Conservation (phyloP, 2,888 invertebrate species). For the Drosophila picticornis region DNA sequence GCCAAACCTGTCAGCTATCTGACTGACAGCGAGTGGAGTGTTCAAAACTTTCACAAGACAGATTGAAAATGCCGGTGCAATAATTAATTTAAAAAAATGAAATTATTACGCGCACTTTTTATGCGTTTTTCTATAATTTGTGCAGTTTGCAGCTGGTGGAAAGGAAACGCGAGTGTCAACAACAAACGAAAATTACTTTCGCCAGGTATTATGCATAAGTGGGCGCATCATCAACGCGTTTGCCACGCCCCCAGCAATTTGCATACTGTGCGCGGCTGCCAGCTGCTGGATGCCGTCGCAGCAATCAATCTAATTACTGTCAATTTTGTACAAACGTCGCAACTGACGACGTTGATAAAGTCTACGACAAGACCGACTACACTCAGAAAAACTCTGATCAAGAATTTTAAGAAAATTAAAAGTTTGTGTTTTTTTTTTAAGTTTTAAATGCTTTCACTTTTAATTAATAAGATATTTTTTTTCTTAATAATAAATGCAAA, state of each 20-base stretch:
- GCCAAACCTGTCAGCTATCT: constrained; percentile 38
- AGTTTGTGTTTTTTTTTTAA: too few species aligned
- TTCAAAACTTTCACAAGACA: constrained; percentile 57
- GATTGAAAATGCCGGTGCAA: constrained; percentile 25
- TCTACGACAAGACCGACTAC: not conserved
- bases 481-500: not conserved
- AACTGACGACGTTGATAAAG: not conserved
- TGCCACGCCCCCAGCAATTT: constrained; percentile 57
- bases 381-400: not conserved
- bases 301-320: constrained; percentile 80
- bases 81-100: constrained; percentile 59
- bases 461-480: too few species aligned
- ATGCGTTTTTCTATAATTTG: constrained; percentile 11
- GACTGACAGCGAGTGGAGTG: not conserved
- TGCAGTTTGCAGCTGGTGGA: constrained; percentile 12
- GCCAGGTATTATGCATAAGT: constrained; percentile 67
- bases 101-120: constrained; percentile 50
- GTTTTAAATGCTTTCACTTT: too few species aligned
- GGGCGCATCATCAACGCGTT: constrained; percentile 24
- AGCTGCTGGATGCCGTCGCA: constrained; percentile 46
- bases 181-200: constrained; percentile 71
- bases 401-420: not conserved
- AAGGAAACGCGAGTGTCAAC: constrained; percentile 51
- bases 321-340: constrained; percentile 56
- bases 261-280: constrained; percentile 43